Base-by-base conservation (phyloP, 2,113 vertebrate species). In the Morone saxatilis region DNA sequence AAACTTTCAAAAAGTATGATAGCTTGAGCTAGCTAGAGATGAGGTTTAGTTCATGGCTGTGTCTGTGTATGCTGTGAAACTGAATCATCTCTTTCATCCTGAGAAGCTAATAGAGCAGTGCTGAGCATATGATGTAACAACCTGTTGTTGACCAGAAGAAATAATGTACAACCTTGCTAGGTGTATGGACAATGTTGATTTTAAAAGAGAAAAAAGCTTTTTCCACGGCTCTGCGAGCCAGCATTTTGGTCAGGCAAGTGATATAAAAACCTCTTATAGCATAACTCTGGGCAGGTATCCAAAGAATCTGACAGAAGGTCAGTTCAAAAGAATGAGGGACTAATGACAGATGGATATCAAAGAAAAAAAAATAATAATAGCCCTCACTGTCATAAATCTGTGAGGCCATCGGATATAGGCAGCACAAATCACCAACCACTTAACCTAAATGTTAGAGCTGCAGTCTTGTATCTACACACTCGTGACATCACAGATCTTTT, bases 351-450 rank as follows among this genome's bases (percentile, higher is more conserved):
- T 77, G 31, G 66, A 59, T 68, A 45, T 45, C 36, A 80, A 51
- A 69, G 38, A 77, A 59, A 4, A 65, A 45, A 57, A 20, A 72
- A 79, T 60, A 38, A 16, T 53, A 16, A 84, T 43, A 6, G 22
- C n/a, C 25, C 19, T 50, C 43, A 61, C 43, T 43, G 12, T 61
- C 57, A 82, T 78, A 67, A 72, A 86, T 86, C 66, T 68, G 5
- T 16, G 36, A 57, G 7, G 25, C 61, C 67, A 81, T 80, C 40
- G 50, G 61, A 54, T 45, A 74, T 10, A 25, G 41, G 59, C 56
- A 25, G 71, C 36, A 51, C 50, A 43, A 67, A 86, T 89, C 70
- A 85, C 73, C 48, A 78, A 73, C 60, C 86, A 84, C 76, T 89
- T 84, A 78, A 75, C 80, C 69, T 25, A 81, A 71, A 76, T 51